Conservation (phyloP, 2,797 vertebrate genomes). For the Paguma larvata region DNA sequence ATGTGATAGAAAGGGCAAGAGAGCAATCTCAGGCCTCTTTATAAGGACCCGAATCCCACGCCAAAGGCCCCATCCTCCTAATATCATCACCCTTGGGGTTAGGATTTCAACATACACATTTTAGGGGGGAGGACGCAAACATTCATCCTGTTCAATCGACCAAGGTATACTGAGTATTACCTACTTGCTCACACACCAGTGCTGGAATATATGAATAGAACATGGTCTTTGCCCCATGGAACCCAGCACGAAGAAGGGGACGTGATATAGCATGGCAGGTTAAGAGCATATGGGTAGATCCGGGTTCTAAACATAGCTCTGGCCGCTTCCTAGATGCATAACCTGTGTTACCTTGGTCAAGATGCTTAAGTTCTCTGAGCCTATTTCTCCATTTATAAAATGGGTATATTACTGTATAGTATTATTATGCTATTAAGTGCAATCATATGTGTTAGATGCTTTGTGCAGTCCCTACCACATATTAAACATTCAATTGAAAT, state of each 20-base stretch:
- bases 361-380: neutral
- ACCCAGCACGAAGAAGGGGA: neutral
- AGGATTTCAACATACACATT: neutral
- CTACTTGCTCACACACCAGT: accelerated
- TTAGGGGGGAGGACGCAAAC: neutral
- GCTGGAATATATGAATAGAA: neutral
- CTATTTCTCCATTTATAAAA: neutral
- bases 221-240: neutral
- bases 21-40: neutral
- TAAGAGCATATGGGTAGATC: neutral
- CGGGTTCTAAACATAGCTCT: neutral
- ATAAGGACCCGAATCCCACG: neutral
- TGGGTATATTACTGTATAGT: neutral
- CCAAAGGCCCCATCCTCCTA: neutral
- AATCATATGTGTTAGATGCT: neutral
- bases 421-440: neutral
- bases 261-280: neutral
- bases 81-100: neutral
- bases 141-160: neutral
- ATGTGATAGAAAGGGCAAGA: neutral
- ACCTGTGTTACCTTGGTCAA: neutral
- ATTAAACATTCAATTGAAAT: neutral
- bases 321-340: neutral
- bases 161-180: neutral
- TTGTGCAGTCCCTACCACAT: no score